Conservation (phyloP, 2,797 vertebrate species). For the Halcyon leucocephala region DNA sequence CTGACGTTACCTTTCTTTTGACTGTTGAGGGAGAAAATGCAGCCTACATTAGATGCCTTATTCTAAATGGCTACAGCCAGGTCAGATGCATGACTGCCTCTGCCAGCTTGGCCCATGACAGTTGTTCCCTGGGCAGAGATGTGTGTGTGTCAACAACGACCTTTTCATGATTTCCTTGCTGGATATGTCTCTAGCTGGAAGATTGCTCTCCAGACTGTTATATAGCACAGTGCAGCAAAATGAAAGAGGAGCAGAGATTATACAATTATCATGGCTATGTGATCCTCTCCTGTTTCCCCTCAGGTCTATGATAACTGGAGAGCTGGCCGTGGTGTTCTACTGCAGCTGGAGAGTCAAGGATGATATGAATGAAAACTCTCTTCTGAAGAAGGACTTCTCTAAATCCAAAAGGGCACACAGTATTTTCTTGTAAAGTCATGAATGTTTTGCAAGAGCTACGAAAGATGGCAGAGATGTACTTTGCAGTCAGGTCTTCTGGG, state of each 20-base stretch:
- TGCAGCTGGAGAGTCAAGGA: neutral
- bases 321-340: neutral
- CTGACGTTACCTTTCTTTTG: neutral
- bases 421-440: neutral
- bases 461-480: neutral
- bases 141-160: fast-evolving
- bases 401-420: neutral
- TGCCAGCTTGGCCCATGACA: neutral
- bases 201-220: neutral
- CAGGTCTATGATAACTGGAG: neutral
- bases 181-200: neutral
- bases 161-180: neutral
- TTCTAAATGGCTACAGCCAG: neutral
- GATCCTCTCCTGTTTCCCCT: neutral
- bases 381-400: neutral
- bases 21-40: neutral
- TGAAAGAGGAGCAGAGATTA: neutral
- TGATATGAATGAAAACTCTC: neutral
- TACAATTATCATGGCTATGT: neutral
- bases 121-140: neutral
- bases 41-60: neutral
- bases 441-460: slow-evolving; percentile 12
- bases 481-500: neutral
- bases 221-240: neutral
- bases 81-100: neutral